Percentiles rank a stretch among this genome's conserved stretches.
These are phyloP conservation scores for Pyxicephalus adspersus DNA, from an alignment of 2,113 vertebrate genomes.

Conservation along the genomic window DNA sequence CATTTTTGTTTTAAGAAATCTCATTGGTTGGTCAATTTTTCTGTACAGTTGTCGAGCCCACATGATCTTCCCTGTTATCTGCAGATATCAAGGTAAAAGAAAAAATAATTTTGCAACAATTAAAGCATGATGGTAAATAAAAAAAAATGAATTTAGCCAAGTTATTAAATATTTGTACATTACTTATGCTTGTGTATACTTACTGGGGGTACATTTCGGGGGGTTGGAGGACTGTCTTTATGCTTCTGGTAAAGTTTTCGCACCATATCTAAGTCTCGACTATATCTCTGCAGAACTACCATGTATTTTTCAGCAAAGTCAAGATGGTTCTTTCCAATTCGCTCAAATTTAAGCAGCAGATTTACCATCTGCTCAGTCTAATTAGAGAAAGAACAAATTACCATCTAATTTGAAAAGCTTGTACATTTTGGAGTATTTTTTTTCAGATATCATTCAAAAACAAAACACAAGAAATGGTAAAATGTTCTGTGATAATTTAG, in stretches of 20 bases:
- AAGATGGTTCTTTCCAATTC: conserved; percentile 65
- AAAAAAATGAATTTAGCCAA: background rate
- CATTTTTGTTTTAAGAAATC: conserved; percentile 75
- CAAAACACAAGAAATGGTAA: no score
- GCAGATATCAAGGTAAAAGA: conserved; percentile 15
- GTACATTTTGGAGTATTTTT: no score
- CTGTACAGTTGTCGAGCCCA: conserved; percentile 82
- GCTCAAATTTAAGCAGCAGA: conserved; percentile 74
- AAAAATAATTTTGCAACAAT: background rate
- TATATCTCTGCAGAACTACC: conserved; percentile 73
- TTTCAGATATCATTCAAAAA: no score
- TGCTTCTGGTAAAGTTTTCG: conserved; percentile 75
- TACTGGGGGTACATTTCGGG: conserved; percentile 78
- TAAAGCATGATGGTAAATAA: background rate
- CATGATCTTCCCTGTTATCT: conserved; percentile 80
- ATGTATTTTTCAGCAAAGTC: conserved; percentile 73
- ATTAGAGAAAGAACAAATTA: conserved; percentile 17
- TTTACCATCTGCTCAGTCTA: conserved; percentile 79
- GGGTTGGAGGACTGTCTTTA: conserved; percentile 73
- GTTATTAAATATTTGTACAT: conserved; percentile 35
- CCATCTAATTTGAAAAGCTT: no score
- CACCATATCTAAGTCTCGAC: conserved; percentile 75
- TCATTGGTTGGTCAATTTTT: conserved; percentile 80
- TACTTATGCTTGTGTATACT: conserved; percentile 43
- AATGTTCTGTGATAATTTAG: no score